phyloP scores from a whole-genome alignment of 2,888 invertebrate species.

The Drosophila neonasuta region DNA sequence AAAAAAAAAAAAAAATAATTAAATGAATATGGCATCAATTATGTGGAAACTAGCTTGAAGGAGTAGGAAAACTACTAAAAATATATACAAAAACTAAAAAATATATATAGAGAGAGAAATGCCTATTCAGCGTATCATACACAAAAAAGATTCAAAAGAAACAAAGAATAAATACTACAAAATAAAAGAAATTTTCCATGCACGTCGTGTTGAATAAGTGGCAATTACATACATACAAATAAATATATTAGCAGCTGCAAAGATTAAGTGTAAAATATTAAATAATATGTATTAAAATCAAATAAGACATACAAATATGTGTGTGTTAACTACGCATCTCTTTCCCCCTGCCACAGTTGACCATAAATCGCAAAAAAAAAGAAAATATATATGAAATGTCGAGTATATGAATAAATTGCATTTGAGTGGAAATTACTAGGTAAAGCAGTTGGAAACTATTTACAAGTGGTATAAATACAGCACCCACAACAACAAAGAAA shows the following conservation, averaged over 20 bases:
- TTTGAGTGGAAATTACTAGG: conserved; percentile 29
- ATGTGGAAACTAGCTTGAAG: conserved; percentile 36
- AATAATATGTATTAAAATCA: conserved; percentile 18
- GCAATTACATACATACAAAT: conserved; percentile 30
- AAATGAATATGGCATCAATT: conserved; percentile 35
- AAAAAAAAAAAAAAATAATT: neutral
- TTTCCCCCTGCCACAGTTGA: conserved; percentile 21
- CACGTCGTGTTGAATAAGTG: conserved; percentile 51
- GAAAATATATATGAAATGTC: neutral
- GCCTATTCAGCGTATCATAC: conserved; percentile 16
- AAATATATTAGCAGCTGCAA: conserved; percentile 44
- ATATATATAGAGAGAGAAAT: conserved; percentile 8
- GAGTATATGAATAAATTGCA: conserved; percentile 4
- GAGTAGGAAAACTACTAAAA: conserved; percentile 30
- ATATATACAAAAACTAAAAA: neutral
- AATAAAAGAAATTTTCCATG: conserved; percentile 38
- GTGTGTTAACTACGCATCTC: conserved; percentile 5
- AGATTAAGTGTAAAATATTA: conserved; percentile 45
- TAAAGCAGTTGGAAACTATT: conserved; percentile 56
- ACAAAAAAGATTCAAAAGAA: conserved; percentile 14
- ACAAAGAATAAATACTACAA: conserved; percentile 17
- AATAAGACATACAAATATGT: conserved; percentile 15
- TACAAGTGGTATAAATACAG: conserved; percentile 44
- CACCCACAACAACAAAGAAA: conserved; percentile 19
- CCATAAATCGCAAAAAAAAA: conserved; percentile 3